phyloP scores from a whole-genome alignment of 2,113 vertebrate species.

The Nestor notabilis region DNA sequence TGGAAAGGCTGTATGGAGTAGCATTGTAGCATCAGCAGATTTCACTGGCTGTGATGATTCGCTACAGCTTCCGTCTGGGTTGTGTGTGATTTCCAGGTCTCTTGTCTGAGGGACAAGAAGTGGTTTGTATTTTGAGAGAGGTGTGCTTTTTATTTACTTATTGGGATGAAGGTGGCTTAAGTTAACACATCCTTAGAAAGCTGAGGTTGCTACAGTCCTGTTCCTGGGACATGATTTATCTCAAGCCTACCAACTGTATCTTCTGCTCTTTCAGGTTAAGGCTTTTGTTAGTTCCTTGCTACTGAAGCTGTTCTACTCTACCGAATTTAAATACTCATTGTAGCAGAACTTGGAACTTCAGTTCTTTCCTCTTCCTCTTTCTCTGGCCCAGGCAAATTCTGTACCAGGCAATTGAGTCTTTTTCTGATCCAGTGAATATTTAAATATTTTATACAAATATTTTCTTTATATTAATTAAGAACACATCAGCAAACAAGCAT shows the following conservation, averaged over 20 bases:
- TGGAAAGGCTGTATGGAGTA: not conserved
- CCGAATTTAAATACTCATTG: not conserved
- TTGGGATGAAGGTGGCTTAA: not conserved
- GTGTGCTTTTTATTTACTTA: not conserved
- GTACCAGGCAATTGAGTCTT: not conserved
- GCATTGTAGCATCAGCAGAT: not conserved
- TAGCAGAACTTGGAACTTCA: not conserved
- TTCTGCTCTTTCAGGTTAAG: not conserved
- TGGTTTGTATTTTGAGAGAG: not conserved
- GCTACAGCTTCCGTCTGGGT: not conserved
- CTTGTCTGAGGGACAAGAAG: not conserved
- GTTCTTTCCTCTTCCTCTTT: not conserved
- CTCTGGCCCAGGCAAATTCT: not conserved
- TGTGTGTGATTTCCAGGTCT: not conserved
- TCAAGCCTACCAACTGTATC: not conserved
- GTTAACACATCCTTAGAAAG: not conserved
- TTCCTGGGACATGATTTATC: not conserved
- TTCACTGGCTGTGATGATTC: not conserved
- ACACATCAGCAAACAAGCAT: slow-evolving; percentile 26
- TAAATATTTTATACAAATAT: slow-evolving; percentile 49
- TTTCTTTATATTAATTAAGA: slow-evolving; percentile 43
- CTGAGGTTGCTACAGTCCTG: not conserved
- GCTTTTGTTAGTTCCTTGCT: not conserved
- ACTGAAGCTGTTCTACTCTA: not conserved
- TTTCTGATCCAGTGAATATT: slow-evolving; percentile 40